A percentile compares a stretch with the other conserved stretches of the same genome.
Conservation (phyloP, 1,140 invertebrate genomes). For the Drosophila ohnishii region DNA sequence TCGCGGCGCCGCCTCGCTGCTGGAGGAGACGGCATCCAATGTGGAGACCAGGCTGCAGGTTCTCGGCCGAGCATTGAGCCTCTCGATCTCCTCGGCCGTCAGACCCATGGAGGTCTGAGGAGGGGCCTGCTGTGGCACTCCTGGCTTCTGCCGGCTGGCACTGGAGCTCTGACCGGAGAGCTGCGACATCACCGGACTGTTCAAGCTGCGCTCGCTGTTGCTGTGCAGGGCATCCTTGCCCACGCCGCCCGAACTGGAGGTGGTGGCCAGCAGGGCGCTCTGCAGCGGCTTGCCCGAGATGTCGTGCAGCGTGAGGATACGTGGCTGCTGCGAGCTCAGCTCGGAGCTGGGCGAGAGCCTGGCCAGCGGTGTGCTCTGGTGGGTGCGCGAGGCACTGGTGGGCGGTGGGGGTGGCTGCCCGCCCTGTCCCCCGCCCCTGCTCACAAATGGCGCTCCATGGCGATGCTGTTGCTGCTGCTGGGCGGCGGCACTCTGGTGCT, state of each 20-base stretch:
- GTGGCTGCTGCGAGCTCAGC: constrained; percentile 93
- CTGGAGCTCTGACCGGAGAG: constrained; percentile 92
- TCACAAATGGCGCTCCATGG: constrained; percentile 87
- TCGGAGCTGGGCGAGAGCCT: constrained; percentile 95
- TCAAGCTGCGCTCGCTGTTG: constrained; percentile 94
- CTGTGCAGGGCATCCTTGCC: constrained; percentile 92
- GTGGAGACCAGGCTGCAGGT: constrained; percentile 96
- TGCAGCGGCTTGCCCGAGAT: constrained; percentile 96
- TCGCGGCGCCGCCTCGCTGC: constrained; percentile 92
- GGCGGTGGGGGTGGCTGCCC: constrained; percentile 85
- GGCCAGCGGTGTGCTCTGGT: constrained; percentile 94
- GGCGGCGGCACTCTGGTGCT: constrained; percentile 86
- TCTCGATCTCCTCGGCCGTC: constrained; percentile 95
- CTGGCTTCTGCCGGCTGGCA: constrained; percentile 86
- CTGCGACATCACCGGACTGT: constrained; percentile 95
- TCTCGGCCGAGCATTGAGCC: constrained; percentile 92
- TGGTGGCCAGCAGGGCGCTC: constrained; percentile 93
- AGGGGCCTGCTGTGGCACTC: constrained; percentile 85
- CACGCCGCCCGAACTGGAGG: constrained; percentile 91
- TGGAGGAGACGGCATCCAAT: constrained; percentile 95
- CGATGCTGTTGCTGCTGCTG: constrained; percentile 87
- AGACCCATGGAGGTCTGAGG: constrained; percentile 89
- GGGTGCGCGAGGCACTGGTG: constrained; percentile 86
- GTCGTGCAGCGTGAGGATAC: constrained; percentile 95
- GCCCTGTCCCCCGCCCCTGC: constrained; percentile 85